Conservation (phyloP, 2,113 vertebrate species). For the Boleophthalmus pectinirostris region DNA sequence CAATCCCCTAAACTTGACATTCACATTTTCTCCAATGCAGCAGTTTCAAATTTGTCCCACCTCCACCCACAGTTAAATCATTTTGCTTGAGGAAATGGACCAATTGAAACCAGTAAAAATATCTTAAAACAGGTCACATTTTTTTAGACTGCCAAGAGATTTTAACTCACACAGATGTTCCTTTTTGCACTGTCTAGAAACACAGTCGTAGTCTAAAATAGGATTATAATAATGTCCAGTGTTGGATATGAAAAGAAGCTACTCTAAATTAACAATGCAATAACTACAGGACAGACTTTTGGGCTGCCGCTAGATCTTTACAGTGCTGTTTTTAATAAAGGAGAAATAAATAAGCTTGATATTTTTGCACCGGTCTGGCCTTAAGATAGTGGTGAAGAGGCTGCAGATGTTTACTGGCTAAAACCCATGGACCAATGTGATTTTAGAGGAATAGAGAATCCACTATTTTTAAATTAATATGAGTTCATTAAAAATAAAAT, state of each 20-base stretch:
- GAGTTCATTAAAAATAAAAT: not conserved
- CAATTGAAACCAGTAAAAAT: no score
- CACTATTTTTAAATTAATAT: conserved; percentile 8
- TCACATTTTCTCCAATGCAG: not conserved
- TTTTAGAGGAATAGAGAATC: conserved; percentile 14
- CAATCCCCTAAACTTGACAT: no score
- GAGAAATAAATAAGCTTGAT: conserved; percentile 12
- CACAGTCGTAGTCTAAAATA: not conserved
- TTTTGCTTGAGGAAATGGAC: not conserved
- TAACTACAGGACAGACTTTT: conserved; percentile 1
- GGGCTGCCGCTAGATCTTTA: not conserved
- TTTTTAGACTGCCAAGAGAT: not conserved
- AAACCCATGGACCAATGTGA: conserved; percentile 33
- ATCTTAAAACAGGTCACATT: not conserved
- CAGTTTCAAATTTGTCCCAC: no score
- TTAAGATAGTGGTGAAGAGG: conserved; percentile 24
- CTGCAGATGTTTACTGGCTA: conserved; percentile 58
- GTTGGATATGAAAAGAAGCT: not conserved
- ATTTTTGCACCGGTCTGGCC: conserved; percentile 3
- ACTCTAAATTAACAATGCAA: conserved; percentile 23
- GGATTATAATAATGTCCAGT: conserved; percentile 4
- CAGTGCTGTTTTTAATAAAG: not conserved
- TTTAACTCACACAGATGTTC: not conserved
- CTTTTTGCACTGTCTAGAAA: conserved; percentile 26
- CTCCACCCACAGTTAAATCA: no score